Percentiles rank a stretch among this genome's conserved stretches.
Conservation (phyloP, 2,888 invertebrate species). For the Noctua janthina region DNA sequence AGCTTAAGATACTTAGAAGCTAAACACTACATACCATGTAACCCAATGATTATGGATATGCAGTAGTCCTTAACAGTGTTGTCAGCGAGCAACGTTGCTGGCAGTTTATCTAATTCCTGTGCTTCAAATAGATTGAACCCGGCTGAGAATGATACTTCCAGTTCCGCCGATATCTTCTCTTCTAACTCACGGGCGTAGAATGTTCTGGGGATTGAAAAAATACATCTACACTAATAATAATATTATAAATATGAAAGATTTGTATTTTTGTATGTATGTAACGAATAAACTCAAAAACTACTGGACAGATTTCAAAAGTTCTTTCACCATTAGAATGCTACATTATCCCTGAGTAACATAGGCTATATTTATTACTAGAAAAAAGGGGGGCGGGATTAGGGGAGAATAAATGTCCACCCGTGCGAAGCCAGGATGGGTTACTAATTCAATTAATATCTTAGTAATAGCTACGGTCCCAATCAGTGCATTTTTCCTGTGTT, state of each 20-base stretch:
- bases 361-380: too few species aligned
- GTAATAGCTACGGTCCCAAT: background rate
- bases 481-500: background rate
- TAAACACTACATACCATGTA: slow-evolving; percentile 77
- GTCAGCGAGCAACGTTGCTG: slow-evolving; percentile 75
- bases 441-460: background rate
- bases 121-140: slow-evolving; percentile 71
- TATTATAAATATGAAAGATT: too few species aligned
- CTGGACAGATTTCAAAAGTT: too few species aligned
- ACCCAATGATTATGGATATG: slow-evolving; percentile 69
- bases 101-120: slow-evolving; percentile 71
- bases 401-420: too few species aligned
- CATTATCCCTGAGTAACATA: too few species aligned
- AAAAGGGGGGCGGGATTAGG: too few species aligned
- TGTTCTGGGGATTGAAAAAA: slow-evolving; percentile 63
- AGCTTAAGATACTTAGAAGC: background rate
- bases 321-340: too few species aligned
- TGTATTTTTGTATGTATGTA: too few species aligned
- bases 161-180: slow-evolving; percentile 74
- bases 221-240: background rate
- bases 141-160: slow-evolving; percentile 79
- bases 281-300: too few species aligned
- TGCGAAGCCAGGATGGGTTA: too few species aligned
- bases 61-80: slow-evolving; percentile 77
- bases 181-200: slow-evolving; percentile 72